These are phyloP conservation scores for Xestia c-nigrum DNA, from an alignment of 2,888 invertebrate species.

Conservation along the genomic window DNA sequence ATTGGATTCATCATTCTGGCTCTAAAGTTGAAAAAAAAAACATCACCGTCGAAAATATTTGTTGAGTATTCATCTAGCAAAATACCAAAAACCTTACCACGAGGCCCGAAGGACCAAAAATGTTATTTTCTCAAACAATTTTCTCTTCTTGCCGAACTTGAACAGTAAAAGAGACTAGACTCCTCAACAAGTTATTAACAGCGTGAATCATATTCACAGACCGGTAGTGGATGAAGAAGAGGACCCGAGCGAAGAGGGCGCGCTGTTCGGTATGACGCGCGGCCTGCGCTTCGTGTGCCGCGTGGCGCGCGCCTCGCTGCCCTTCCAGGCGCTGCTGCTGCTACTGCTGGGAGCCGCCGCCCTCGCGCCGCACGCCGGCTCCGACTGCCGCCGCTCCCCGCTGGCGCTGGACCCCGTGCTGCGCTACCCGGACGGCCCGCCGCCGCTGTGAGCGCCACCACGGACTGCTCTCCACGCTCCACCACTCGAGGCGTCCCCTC, in stretches of 20 bases:
- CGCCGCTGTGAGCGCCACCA: slow-evolving; percentile 92
- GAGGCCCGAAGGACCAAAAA: not conserved
- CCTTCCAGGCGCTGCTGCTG: slow-evolving; percentile 98
- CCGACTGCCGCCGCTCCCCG: slow-evolving; percentile 94
- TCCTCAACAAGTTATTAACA: not conserved
- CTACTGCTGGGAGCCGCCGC: slow-evolving; percentile 98
- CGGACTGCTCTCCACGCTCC: slow-evolving; percentile 67
- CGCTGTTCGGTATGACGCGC: slow-evolving; percentile 89
- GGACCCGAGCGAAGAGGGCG: slow-evolving; percentile 76
- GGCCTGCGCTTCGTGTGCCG: slow-evolving; percentile 96
- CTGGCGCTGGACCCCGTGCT: slow-evolving; percentile 96
- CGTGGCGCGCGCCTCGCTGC: slow-evolving; percentile 97
- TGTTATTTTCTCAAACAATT: not conserved
- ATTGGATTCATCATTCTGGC: not conserved
- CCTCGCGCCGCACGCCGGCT: slow-evolving; percentile 96
- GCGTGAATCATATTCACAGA: slow-evolving; percentile 65
- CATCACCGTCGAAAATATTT: not conserved
- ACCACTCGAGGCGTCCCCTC: not conserved
- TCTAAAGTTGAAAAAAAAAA: not conserved
- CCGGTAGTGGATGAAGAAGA: slow-evolving; percentile 72
- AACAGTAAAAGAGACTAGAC: slow-evolving; percentile 1
- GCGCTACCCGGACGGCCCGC: slow-evolving; percentile 97
- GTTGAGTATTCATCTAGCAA: not conserved
- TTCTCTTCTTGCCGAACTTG: not conserved
- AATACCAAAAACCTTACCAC: not conserved